Conservation (phyloP, 2,113 vertebrate species). For the Marmota monax region DNA sequence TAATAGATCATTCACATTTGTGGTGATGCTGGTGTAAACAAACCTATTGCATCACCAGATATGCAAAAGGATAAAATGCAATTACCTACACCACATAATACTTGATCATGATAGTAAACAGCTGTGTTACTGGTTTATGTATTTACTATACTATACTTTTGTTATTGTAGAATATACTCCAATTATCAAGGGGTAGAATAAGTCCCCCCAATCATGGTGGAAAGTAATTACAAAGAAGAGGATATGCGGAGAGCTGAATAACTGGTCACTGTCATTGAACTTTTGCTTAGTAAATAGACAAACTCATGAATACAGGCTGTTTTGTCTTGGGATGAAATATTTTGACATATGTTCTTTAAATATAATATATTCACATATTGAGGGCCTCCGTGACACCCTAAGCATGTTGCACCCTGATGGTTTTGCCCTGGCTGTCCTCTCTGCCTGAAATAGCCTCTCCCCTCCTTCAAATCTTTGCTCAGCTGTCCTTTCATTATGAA, state of each 20-base stretch:
- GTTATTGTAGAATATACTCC: background rate
- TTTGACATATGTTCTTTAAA: constrained; percentile 26
- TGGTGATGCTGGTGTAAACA: background rate
- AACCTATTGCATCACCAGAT: background rate
- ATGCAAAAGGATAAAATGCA: background rate
- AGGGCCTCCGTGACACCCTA: background rate
- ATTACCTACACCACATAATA: background rate
- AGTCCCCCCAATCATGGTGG: no score
- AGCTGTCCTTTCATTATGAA: background rate
- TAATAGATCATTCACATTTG: background rate
- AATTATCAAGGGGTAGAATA: background rate
- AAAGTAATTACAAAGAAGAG: background rate
- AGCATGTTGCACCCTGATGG: background rate
- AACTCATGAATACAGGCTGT: background rate
- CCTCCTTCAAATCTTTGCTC: background rate
- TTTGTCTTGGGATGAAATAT: constrained; percentile 22
- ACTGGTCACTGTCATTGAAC: background rate
- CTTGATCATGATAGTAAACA: background rate
- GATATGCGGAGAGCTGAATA: background rate
- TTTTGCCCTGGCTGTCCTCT: background rate
- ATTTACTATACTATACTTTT: background rate
- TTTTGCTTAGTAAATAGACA: background rate
- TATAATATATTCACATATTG: background rate
- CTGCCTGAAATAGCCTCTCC: background rate
- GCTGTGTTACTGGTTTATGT: background rate